Conservation (phyloP, 1,140 invertebrate genomes). For the Eufriesea mexicana region DNA sequence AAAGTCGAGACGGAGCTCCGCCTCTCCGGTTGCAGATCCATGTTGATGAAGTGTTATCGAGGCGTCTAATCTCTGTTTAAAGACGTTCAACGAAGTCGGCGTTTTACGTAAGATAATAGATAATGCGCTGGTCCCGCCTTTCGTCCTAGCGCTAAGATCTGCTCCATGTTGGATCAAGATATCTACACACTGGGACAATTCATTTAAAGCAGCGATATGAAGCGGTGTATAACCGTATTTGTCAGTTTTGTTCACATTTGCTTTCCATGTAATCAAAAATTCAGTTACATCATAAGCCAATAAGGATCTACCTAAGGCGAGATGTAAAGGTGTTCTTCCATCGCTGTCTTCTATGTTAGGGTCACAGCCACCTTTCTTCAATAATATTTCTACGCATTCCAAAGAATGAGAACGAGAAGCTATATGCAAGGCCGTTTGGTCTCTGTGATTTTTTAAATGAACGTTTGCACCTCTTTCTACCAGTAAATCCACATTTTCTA, state of each 20-base stretch:
- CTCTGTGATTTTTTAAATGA: slow-evolving; percentile 87
- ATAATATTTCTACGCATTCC: slow-evolving; percentile 89
- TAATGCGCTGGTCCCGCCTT: slow-evolving; percentile 91
- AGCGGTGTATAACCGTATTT: slow-evolving; percentile 94
- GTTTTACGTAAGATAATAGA: slow-evolving; percentile 92
- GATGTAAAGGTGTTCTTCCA: slow-evolving; percentile 89
- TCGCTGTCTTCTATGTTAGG: slow-evolving; percentile 90
- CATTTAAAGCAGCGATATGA: slow-evolving; percentile 93
- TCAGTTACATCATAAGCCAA: slow-evolving; percentile 90
- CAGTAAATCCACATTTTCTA: slow-evolving; percentile 88
- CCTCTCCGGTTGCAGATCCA: slow-evolving; percentile 89
- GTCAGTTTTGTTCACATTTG: slow-evolving; percentile 92
- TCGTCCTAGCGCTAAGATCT: slow-evolving; percentile 91
- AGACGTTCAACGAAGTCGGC: slow-evolving; percentile 89
- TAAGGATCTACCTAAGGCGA: slow-evolving; percentile 89
- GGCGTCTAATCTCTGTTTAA: slow-evolving; percentile 89
- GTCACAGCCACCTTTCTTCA: slow-evolving; percentile 88
- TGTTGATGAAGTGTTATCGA: slow-evolving; percentile 91
- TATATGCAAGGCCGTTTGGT: slow-evolving; percentile 90
- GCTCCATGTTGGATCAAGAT: slow-evolving; percentile 92
- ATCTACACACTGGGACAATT: slow-evolving; percentile 91
- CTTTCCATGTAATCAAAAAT: slow-evolving; percentile 88
- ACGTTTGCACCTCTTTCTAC: slow-evolving; percentile 88
- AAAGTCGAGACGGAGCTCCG: slow-evolving; percentile 91
- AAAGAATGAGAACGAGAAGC: slow-evolving; percentile 89